These are phyloP conservation scores for Nothocercus nigrocapillus DNA, from an alignment of 2,113 vertebrate species.

Conservation along the genomic window DNA sequence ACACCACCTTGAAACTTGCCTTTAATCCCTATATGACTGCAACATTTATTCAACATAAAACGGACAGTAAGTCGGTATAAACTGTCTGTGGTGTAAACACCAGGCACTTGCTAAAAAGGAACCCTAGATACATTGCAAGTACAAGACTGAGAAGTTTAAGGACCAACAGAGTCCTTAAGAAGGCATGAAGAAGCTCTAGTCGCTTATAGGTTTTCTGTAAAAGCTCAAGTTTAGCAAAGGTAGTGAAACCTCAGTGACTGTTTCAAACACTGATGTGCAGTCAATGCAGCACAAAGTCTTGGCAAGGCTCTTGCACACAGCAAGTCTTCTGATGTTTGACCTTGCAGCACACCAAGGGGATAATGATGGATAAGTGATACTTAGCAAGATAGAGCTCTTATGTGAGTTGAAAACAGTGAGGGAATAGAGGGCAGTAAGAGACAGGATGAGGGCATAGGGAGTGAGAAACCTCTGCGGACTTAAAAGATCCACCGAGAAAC, in stretches of 20 bases:
- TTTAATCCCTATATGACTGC: background rate
- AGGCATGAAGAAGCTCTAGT: background rate
- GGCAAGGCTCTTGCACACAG: background rate
- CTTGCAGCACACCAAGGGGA: background rate
- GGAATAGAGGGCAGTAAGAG: fast-evolving
- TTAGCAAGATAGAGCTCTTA: background rate
- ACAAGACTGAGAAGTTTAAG: background rate
- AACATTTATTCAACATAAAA: background rate
- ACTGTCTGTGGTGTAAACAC: background rate
- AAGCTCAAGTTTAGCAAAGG: background rate
- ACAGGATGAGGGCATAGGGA: background rate
- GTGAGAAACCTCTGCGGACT: background rate
- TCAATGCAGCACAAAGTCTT: background rate
- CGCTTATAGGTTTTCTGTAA: background rate
- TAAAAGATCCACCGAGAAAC: background rate
- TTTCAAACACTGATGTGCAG: background rate
- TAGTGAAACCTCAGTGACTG: background rate
- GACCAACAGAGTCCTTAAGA: background rate
- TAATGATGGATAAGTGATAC: fast-evolving
- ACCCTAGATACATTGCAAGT: background rate
- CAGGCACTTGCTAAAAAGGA: background rate
- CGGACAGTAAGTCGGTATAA: too few species aligned
- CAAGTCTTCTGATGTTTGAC: background rate
- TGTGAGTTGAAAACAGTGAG: fast-evolving
- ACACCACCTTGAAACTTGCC: background rate